These are phyloP conservation scores for Pteropus rufus DNA, from an alignment of 2,797 vertebrate genomes.

Conservation along the genomic window DNA sequence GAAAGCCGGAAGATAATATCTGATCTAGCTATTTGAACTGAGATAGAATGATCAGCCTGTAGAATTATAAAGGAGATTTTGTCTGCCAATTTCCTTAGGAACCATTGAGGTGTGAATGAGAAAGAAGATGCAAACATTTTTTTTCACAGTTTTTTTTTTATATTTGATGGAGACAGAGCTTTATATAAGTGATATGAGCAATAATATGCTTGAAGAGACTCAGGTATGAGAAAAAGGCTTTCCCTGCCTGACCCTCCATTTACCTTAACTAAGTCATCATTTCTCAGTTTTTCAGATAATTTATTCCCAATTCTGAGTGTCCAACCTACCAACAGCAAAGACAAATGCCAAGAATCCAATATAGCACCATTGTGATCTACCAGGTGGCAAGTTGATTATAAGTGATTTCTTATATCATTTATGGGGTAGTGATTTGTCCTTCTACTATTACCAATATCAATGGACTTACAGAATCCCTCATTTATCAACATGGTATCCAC, in stretches of 20 bases:
- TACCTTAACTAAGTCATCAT: background rate
- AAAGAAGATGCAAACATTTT: background rate
- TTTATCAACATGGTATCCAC: background rate
- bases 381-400: background rate
- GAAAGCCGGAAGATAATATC: background rate
- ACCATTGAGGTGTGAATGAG: background rate
- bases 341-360: background rate
- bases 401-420: background rate
- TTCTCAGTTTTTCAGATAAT: conserved; percentile 27
- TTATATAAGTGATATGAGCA: background rate
- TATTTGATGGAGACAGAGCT: background rate
- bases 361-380: background rate
- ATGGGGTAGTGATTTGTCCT: background rate
- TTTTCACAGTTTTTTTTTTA: background rate
- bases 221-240: background rate
- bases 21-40: background rate
- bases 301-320: background rate
- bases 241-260: background rate
- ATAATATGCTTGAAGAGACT: background rate
- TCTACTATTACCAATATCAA: background rate
- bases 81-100: background rate
- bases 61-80: background rate
- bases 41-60: background rate
- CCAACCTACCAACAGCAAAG: background rate
- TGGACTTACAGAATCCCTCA: background rate